A percentile compares a stretch with the other conserved stretches of the same genome.
These are phyloP conservation scores for Cichladusa arquata DNA, from an alignment of 2,113 vertebrate genomes.

Conservation along the genomic window DNA sequence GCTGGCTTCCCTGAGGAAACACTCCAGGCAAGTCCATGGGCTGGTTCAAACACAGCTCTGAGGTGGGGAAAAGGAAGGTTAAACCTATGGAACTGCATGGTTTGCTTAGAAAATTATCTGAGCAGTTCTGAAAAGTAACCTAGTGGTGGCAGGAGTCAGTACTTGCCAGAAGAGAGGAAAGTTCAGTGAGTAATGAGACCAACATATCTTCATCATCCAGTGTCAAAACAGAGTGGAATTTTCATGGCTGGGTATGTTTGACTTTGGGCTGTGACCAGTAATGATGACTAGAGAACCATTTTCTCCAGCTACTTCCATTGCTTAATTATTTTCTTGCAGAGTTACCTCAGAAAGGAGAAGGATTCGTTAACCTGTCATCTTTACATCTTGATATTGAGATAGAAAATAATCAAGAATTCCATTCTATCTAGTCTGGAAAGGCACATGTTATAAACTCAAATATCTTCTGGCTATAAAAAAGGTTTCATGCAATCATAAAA, in stretches of 20 bases:
- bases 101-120: not conserved
- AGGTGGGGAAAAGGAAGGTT: not conserved
- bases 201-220: not conserved
- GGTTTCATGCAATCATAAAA: not conserved
- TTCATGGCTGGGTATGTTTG: not conserved
- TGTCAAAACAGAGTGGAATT: not conserved
- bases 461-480: not conserved
- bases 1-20: not conserved
- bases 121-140: not conserved
- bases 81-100: not conserved
- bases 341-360: not conserved
- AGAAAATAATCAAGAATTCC: not conserved
- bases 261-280: not conserved
- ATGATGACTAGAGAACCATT: not conserved
- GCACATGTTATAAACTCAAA: not conserved
- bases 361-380: not conserved
- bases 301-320: not conserved
- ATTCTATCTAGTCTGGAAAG: not conserved
- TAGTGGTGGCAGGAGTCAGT: not conserved
- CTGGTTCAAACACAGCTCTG: not conserved
- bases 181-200: not conserved
- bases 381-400: not conserved
- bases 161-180: not conserved
- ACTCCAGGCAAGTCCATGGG: not conserved
- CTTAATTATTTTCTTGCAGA: not conserved